Evolutionary conservation across 2,888 invertebrate species (phyloP).

Genomic region (Euplagia quadripunctaria): DNA sequence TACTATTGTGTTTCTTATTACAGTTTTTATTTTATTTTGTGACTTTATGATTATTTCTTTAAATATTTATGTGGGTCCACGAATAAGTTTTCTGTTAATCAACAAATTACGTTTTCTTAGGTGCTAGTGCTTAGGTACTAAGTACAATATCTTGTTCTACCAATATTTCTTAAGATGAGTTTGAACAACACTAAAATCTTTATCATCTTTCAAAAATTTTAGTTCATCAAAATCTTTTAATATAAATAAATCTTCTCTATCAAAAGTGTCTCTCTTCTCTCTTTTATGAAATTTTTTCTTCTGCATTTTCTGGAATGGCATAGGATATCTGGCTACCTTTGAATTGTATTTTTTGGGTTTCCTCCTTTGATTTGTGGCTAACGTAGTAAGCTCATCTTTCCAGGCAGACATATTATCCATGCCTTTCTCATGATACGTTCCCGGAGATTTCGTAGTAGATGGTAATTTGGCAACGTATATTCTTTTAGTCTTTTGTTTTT

Average conservation of each 20-base stretch:
- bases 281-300: slow-evolving; percentile 55
- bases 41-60: not conserved
- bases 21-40: not conserved
- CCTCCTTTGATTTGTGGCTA: slow-evolving; percentile 61
- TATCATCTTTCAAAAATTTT: slow-evolving; percentile 65
- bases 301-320: slow-evolving; percentile 71
- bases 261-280: slow-evolving; percentile 56
- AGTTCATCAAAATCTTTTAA: slow-evolving; percentile 76
- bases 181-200: slow-evolving; percentile 57
- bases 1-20: not conserved
- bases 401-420: slow-evolving; percentile 52
- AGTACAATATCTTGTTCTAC: slow-evolving; percentile 43
- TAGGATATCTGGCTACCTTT: slow-evolving; percentile 66
- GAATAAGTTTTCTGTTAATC: not conserved
- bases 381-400: slow-evolving; percentile 57
- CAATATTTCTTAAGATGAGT: slow-evolving; percentile 73
- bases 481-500: slow-evolving; percentile 64
- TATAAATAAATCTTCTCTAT: slow-evolving; percentile 64
- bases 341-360: slow-evolving; percentile 59
- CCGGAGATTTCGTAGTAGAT: slow-evolving; percentile 54
- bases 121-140: not conserved
- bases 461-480: slow-evolving; percentile 57
- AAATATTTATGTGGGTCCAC: not conserved
- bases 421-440: slow-evolving; percentile 42
- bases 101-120: not conserved